A percentile compares a stretch with the other conserved stretches of the same genome.
phyloP scores from a whole-genome alignment of 2,113 vertebrate genomes.

The Hoplias malabaricus region DNA sequence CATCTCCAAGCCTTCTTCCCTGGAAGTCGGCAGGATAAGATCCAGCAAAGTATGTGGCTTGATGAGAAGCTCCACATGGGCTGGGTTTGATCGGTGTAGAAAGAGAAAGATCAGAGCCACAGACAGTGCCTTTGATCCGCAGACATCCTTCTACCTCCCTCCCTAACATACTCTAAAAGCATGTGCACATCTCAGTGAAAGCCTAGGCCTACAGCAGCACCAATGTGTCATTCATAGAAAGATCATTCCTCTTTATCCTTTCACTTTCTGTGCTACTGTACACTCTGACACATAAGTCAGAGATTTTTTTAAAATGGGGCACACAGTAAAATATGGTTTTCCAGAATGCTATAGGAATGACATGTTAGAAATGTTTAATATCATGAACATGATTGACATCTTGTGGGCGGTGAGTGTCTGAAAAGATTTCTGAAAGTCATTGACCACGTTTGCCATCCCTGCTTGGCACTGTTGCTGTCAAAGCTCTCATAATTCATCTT shows the following conservation, averaged over 20 bases:
- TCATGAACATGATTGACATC: background rate
- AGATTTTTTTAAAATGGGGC: background rate
- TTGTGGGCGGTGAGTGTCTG: background rate
- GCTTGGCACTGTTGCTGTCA: background rate
- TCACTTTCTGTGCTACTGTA: background rate
- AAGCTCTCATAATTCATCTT: background rate
- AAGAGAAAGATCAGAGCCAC: conserved; percentile 10
- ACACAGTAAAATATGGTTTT: background rate
- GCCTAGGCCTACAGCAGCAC: background rate
- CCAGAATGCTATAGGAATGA: background rate
- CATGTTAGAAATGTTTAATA: background rate
- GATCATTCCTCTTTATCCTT: background rate
- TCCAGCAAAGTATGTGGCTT: background rate
- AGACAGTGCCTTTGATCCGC: background rate
- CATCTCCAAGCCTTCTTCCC: background rate
- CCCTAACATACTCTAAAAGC: background rate
- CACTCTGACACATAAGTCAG: too few relatives aligned
- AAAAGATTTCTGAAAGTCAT: conserved; percentile 17
- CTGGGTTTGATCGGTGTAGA: conserved; percentile 13
- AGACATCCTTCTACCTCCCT: background rate
- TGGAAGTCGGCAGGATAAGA: background rate
- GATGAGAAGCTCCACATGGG: conserved; percentile 15
- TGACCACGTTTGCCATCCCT: background rate
- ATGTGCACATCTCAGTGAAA: background rate
- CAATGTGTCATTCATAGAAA: background rate